Base-by-base conservation (phyloP, 2,797 vertebrate species). In the Pangasius djambal region DNA sequence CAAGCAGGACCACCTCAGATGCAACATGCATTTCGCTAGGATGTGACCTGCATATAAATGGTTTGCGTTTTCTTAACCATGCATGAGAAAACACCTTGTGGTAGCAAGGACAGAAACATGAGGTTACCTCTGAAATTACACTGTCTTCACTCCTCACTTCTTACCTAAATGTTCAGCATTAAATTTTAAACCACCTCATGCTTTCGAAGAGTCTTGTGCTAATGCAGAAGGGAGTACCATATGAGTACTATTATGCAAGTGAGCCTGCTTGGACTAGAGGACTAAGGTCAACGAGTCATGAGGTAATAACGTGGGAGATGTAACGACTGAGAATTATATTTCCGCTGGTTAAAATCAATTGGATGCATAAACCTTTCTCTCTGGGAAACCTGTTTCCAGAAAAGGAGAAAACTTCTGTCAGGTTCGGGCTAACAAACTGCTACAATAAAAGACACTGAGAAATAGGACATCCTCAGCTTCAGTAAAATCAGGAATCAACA, bases 161-260 rank as follows among this genome's bases (percentile, higher is more conserved):
- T 70, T 20, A 20, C 65, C 37, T 31, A 52, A 50, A 67, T 28
- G 37, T 63, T 83, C 82, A 40, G 20, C 84, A 82, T 86, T 81
- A 61, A 82, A 37, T 28, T 85, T 85, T 85, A 85, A 88, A 88
- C 31, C 72, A 59, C 13, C 2, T 4, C 75, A 67, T 59, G 88
- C 75, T 28, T 81, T 69, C 18, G 6, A 67, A 88, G 74, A 70
- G 59, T 10, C 44, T 22, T 59, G 28, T 48, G 15, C 83, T 72
- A 61, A 61, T 70, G 75, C 28, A 72, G 12, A 70, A 57, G 1
- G 88, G 25, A 81, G 52, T 34, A 84, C 55, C 40, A 34, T 13
- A 59, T 7, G 78, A 22, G 25, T 44, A 59, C 52, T n/a, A 10
- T 52, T 37, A 55, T 65, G 50, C 61, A 74, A 67, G 40, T 48